A percentile compares a stretch with the other conserved stretches of the same genome.
phyloP scores from a whole-genome alignment of 64 coral and sea anemone genomes.

The Dendrophyllia cribrosa region DNA sequence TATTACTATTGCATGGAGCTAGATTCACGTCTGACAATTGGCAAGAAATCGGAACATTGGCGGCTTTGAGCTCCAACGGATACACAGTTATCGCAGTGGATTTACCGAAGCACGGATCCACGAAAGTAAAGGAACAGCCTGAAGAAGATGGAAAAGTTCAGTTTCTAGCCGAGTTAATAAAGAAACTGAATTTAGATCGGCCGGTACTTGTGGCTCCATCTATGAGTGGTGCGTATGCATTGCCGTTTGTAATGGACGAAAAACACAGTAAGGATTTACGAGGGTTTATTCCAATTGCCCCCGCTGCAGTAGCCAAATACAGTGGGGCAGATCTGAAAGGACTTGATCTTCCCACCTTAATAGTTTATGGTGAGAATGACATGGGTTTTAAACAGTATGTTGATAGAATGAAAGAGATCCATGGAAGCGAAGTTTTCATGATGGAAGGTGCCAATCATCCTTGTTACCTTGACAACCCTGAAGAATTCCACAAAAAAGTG shows the following conservation, averaged over 20 bases:
- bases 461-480: slow-evolving; percentile 86
- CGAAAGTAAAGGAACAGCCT: background rate
- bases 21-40: slow-evolving; percentile 83
- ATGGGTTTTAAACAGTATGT: slow-evolving; percentile 17
- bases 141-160: slow-evolving; percentile 43
- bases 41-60: slow-evolving; percentile 79
- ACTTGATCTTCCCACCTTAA: slow-evolving; percentile 65
- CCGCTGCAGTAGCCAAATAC: slow-evolving; percentile 57
- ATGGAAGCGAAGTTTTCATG: slow-evolving; percentile 58
- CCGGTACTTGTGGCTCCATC: slow-evolving; percentile 89
- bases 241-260: slow-evolving; percentile 76
- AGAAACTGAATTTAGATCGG: slow-evolving; percentile 12
- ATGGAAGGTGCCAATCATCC: slow-evolving; percentile 81
- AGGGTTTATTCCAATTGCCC: slow-evolving; percentile 85
- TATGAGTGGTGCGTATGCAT: slow-evolving; percentile 79
- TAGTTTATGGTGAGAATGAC: slow-evolving; percentile 77
- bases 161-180: slow-evolving; percentile 68
- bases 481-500: slow-evolving; percentile 74
- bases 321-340: slow-evolving; percentile 34
- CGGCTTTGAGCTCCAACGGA: slow-evolving; percentile 53
- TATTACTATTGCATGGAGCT: slow-evolving; percentile 82
- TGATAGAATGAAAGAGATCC: slow-evolving; percentile 73
- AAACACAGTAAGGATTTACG: slow-evolving; percentile 18
- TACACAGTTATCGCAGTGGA: slow-evolving; percentile 86
- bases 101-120: slow-evolving; percentile 78